Conservation (phyloP, 2,888 invertebrate species). For the Lobophora halterata region DNA sequence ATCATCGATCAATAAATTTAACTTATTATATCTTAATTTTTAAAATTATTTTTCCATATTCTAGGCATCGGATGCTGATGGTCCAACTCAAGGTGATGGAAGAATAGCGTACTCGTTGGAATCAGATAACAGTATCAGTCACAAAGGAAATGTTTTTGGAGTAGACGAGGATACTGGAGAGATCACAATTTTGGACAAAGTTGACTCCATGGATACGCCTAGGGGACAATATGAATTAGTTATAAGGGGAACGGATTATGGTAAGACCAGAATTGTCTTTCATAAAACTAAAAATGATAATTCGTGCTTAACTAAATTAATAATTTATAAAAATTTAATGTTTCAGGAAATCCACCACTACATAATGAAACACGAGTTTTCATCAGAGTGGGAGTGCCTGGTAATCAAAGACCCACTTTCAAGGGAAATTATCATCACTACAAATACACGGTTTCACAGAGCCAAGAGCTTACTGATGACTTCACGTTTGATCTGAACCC, state of each 20-base stretch:
- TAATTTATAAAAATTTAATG: background rate
- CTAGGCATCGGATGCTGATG: conserved; percentile 90
- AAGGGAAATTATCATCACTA: conserved; percentile 85
- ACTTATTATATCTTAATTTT: background rate
- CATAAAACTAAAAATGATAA: too few species aligned
- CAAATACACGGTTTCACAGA: conserved; percentile 60
- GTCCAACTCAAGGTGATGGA: conserved; percentile 86
- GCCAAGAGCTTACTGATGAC: conserved; percentile 57
- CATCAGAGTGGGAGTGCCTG: conserved; percentile 89
- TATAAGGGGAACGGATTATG: conserved; percentile 86
- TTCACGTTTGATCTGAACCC: conserved; percentile 82
- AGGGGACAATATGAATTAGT: conserved; percentile 86
- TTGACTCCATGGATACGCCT: conserved; percentile 87
- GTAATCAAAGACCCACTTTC: conserved; percentile 90
- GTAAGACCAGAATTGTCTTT: too few species aligned
- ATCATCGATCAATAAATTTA: too few species aligned
- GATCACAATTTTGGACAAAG: conserved; percentile 82
- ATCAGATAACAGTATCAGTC: conserved; percentile 84
- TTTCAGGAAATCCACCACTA: conserved; percentile 81
- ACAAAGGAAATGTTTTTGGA: conserved; percentile 82
- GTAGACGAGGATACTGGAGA: conserved; percentile 87
- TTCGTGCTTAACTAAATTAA: too few species aligned
- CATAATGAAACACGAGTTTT: conserved; percentile 84
- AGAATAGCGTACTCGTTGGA: conserved; percentile 83
- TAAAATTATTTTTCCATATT: conserved; percentile 20